A percentile compares a stretch with the other conserved stretches of the same genome.
Evolutionary conservation across 2,888 invertebrate species (phyloP).

Genomic region (Dicyrtoma fusca): DNA sequence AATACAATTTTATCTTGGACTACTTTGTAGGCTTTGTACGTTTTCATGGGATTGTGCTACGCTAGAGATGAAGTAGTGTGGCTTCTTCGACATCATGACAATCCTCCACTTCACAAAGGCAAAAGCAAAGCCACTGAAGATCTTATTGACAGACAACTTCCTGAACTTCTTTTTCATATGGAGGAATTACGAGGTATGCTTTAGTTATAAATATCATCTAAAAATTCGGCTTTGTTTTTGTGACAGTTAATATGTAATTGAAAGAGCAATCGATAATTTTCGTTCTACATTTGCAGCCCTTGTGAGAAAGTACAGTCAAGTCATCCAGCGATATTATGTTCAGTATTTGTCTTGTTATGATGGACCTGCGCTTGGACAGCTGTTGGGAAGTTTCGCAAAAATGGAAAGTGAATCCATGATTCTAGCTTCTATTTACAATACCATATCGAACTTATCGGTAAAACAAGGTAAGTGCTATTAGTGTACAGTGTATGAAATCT

Average conservation of each 20-base stretch:
- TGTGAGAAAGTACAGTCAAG: slow-evolving; percentile 93
- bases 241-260: not conserved
- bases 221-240: not conserved
- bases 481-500: slow-evolving; percentile 14
- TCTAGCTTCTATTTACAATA: slow-evolving; percentile 87
- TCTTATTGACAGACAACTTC: slow-evolving; percentile 91
- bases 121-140: slow-evolving; percentile 90
- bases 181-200: slow-evolving; percentile 83
- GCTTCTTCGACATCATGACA: slow-evolving; percentile 94
- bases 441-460: slow-evolving; percentile 80
- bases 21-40: slow-evolving; percentile 72
- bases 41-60: slow-evolving; percentile 94
- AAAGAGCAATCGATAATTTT: not conserved
- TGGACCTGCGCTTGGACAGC: slow-evolving; percentile 83
- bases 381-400: slow-evolving; percentile 78
- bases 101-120: slow-evolving; percentile 80
- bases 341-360: slow-evolving; percentile 97
- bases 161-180: slow-evolving; percentile 97
- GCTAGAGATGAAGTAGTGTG: slow-evolving; percentile 97
- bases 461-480: slow-evolving; percentile 69
- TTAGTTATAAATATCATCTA: not conserved
- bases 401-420: slow-evolving; percentile 95
- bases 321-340: slow-evolving; percentile 96
- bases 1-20: not conserved
- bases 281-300: slow-evolving; percentile 63